Conservation (phyloP, 2,888 invertebrate species). For the Phengaris alcon region DNA sequence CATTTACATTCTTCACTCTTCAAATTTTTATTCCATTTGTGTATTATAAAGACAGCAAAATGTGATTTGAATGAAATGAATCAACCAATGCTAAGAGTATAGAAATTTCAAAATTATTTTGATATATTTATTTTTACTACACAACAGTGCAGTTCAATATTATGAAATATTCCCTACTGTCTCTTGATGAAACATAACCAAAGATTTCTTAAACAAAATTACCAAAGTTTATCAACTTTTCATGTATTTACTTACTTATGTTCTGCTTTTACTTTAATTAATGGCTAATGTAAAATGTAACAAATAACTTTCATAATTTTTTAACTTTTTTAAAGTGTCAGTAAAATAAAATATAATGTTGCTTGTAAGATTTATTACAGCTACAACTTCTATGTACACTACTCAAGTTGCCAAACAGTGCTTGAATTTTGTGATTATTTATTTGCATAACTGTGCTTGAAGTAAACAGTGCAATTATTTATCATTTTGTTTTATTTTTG, state of each 20-base stretch:
- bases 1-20: conserved; percentile 5
- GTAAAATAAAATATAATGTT: conserved; percentile 29
- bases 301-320: background rate
- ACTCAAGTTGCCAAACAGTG: conserved; percentile 50
- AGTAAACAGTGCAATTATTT: conserved; percentile 74
- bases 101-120: too few relatives aligned
- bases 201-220: conserved; percentile 31
- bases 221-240: conserved; percentile 31
- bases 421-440: conserved; percentile 59
- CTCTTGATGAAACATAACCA: conserved; percentile 29
- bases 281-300: conserved; percentile 22
- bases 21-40: background rate
- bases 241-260: background rate
- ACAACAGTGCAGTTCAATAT: background rate
- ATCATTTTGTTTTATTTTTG: conserved; percentile 47
- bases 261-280: background rate
- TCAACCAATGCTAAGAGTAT: background rate
- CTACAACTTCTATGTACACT: conserved; percentile 37
- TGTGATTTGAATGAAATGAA: background rate
- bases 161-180: background rate
- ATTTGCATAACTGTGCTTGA: conserved; percentile 72
- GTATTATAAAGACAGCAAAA: background rate
- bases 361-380: conserved; percentile 33
- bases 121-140: background rate
- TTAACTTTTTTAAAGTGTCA: conserved; percentile 11